These are phyloP conservation scores for Stichopus chloronotus DNA, from an alignment of 35 echinoderm and acorn worm genomes.

Conservation along the genomic window DNA sequence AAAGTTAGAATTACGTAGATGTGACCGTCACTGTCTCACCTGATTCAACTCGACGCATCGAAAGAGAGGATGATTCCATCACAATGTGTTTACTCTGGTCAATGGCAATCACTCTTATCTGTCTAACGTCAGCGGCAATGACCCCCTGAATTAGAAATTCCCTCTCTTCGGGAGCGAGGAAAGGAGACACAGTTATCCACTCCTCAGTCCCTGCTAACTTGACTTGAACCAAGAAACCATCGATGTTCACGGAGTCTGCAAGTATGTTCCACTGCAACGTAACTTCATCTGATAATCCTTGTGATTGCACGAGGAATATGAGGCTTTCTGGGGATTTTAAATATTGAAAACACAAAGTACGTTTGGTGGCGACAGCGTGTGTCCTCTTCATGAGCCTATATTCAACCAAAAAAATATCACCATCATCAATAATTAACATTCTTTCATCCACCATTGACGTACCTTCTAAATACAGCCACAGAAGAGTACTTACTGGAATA, in stretches of 20 bases:
- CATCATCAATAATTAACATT: not conserved
- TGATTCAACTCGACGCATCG: not conserved
- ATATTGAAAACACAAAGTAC: too few species aligned
- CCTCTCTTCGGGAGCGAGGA: not conserved
- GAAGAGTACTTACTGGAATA: not conserved
- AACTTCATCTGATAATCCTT: not conserved
- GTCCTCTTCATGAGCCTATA: not conserved
- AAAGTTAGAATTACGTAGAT: too few species aligned
- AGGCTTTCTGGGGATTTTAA: not conserved
- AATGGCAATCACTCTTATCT: conserved; percentile 11
- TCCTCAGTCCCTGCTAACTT: not conserved
- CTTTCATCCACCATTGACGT: not conserved
- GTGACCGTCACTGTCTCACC: not conserved
- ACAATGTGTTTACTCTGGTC: conserved; percentile 16
- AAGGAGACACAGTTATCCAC: conserved; percentile 12
- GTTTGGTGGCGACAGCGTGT: not conserved
- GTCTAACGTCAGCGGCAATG: not conserved
- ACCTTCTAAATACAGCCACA: not conserved
- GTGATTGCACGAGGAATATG: not conserved
- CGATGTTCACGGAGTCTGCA: not conserved
- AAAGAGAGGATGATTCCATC: not conserved
- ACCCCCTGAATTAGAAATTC: conserved; percentile 6
- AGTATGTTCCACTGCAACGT: conserved; percentile 6
- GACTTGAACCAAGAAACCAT: conserved; percentile 19
- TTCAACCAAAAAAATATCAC: not conserved